Evolutionary conservation across 2,888 invertebrate genomes (phyloP).

Genomic region (Drosophila rubida): DNA sequence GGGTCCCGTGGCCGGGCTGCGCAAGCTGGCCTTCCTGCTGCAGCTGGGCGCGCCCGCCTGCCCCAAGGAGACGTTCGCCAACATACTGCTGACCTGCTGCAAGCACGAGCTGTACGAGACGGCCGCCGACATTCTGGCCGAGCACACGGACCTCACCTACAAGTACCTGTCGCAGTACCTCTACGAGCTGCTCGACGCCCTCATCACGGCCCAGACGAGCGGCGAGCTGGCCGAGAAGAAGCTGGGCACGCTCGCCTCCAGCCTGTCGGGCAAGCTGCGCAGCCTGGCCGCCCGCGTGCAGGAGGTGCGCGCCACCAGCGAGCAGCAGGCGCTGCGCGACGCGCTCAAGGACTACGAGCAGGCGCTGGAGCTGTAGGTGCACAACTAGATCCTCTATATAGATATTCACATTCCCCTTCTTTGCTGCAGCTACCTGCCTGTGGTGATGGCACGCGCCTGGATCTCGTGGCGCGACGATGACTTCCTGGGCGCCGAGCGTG

Average conservation of each 20-base stretch:
- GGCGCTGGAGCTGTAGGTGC: slow-evolving; percentile 89
- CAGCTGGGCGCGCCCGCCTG: slow-evolving; percentile 95
- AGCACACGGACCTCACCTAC: slow-evolving; percentile 98
- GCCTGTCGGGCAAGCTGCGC: slow-evolving; percentile 94
- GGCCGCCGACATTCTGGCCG: slow-evolving; percentile 98
- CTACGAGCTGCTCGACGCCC: slow-evolving; percentile 97
- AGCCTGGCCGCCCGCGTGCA: slow-evolving; percentile 97
- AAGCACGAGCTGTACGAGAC: slow-evolving; percentile 99
- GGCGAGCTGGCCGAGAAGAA: slow-evolving; percentile 98
- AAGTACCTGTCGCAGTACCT: slow-evolving; percentile 97
- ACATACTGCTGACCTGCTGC: slow-evolving; percentile 96
- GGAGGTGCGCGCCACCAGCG: slow-evolving; percentile 94
- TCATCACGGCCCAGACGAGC: slow-evolving; percentile 98
- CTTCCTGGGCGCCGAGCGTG: slow-evolving; percentile 97
- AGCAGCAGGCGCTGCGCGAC: slow-evolving; percentile 94
- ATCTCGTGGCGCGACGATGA: slow-evolving; percentile 99
- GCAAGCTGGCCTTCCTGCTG: slow-evolving; percentile 95
- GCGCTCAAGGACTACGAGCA: slow-evolving; percentile 96
- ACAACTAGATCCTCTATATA: too few relatives aligned
- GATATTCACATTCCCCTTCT: too few relatives aligned
- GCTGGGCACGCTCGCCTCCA: slow-evolving; percentile 96
- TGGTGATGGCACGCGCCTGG: slow-evolving; percentile 99
- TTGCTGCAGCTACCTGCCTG: slow-evolving; percentile 96
- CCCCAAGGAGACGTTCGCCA: slow-evolving; percentile 98
- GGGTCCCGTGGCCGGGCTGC: slow-evolving; percentile 94